Conservation (phyloP, 2,888 invertebrate genomes). For the Sisyra nigra region DNA sequence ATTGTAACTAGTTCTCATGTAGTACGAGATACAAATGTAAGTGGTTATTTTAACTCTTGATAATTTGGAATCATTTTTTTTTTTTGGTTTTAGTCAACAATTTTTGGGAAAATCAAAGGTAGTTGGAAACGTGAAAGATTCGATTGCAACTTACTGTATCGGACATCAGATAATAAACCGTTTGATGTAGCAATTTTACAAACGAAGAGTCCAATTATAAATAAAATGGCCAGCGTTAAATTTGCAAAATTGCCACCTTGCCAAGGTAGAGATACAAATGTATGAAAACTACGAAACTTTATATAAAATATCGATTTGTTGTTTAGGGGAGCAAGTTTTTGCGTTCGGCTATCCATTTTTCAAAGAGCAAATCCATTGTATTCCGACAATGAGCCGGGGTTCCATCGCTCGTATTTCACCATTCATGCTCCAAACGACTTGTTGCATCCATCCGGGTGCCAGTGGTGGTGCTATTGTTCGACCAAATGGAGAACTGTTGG, state of each 20-base stretch:
- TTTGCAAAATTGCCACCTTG: slow-evolving; percentile 14
- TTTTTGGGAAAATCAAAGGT: slow-evolving; percentile 1
- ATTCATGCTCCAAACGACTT: slow-evolving; percentile 42
- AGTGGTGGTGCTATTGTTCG: slow-evolving; percentile 45
- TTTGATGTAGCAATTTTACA: slow-evolving; percentile 24
- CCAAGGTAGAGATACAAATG: too few species aligned
- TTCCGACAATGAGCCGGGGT: slow-evolving; percentile 37
- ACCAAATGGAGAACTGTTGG: slow-evolving; percentile 31
- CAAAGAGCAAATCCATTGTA: slow-evolving; percentile 27
- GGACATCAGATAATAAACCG: slow-evolving; percentile 19
- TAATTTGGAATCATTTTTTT: neutral
- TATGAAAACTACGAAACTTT: neutral
- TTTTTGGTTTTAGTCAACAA: neutral
- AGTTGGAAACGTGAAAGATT: slow-evolving; percentile 3
- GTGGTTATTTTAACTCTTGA: neutral
- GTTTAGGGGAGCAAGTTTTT: slow-evolving; percentile 37
- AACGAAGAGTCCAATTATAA: slow-evolving; percentile 16
- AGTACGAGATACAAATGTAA: slow-evolving; percentile 29
- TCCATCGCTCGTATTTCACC: slow-evolving; percentile 35
- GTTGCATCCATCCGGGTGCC: slow-evolving; percentile 43
- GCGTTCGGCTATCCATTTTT: slow-evolving; percentile 43
- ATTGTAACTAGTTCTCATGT: slow-evolving; percentile 46
- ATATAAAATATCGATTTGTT: slow-evolving; percentile 8
- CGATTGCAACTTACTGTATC: slow-evolving; percentile 20
- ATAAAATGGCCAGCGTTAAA: slow-evolving; percentile 10